Evolutionary conservation across 2,888 invertebrate species (phyloP), one percentile per base, ranked within the genome.

Genomic region (Ligdia adustata): DNA sequence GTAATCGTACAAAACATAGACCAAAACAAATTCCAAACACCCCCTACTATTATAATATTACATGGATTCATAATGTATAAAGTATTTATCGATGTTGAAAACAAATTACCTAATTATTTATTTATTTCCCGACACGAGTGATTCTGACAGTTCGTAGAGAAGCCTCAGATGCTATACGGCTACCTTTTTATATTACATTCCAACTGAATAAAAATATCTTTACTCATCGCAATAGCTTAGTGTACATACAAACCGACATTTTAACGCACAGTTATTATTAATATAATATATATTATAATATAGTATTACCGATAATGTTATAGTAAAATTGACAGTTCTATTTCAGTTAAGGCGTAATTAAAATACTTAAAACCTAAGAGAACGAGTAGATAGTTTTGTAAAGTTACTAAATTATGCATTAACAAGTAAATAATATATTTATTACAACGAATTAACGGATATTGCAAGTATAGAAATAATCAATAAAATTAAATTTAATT

Each of bases 1-100:
- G 64, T 71, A 55, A 82, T 78, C 83, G 88, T 87, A 89, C 88
- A 88, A 88, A 84, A 75, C 79, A 79, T 74, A 88, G 87, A 89
- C 88, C 88, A 89, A 87, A 85, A 82, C 69, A 63, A 67, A 70
- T 72, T 78, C 82, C 82, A 83, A 85, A 84, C 82, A 73, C 66
- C 69, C 46, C 24, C 35, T 22, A 18, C 32, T 51, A 47, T 51
- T 64, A 66, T 65, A 57, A 66, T 65, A 57, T 64, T 73, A 74
- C 63, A 66, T 67, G 72, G 72, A 73, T 69, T 72, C 69, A 54
- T 82, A 72, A 79, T 79, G 74, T 69, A 60, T 66, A 58, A 71
- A 73, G 57, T 83, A 82, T 86, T 80, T 85, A 84, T 79, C 68
- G 62, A 77, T 75, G 82, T 82, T 82, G 64, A 73, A 63, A 49